Percentiles rank a stretch among this genome's conserved stretches.
Evolutionary conservation across 2,113 vertebrate species (phyloP).

Genomic region (Saiga tatarica): DNA sequence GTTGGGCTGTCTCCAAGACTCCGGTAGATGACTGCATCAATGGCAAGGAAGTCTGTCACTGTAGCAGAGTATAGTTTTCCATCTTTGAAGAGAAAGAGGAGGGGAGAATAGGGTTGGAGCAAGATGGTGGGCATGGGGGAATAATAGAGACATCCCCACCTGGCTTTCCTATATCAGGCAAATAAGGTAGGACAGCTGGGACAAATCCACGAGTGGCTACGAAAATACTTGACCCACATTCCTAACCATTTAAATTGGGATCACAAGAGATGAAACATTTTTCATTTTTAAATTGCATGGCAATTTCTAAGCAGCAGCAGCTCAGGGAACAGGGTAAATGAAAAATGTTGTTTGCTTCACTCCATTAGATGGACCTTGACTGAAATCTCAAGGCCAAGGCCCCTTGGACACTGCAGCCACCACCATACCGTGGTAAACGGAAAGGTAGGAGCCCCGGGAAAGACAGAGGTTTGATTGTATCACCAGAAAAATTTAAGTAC

Average conservation of each 20-base stretch:
- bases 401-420: background rate
- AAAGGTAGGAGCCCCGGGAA: background rate
- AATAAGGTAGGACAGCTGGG: slow-evolving; percentile 64
- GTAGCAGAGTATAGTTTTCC: slow-evolving; percentile 98
- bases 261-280: slow-evolving; percentile 47
- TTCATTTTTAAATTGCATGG: slow-evolving; percentile 59
- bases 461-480: background rate
- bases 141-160: slow-evolving; percentile 55
- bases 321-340: slow-evolving; percentile 41
- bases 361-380: slow-evolving; percentile 37
- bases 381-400: slow-evolving; percentile 23
- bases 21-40: slow-evolving; percentile 98
- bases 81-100: slow-evolving; percentile 80
- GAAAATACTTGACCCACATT: slow-evolving; percentile 57
- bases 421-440: background rate
- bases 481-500: background rate
- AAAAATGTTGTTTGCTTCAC: slow-evolving; percentile 29
- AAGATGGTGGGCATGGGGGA: background rate
- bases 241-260: slow-evolving; percentile 57
- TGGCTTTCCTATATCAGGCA: slow-evolving; percentile 51
- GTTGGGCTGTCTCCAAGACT: slow-evolving; percentile 98
- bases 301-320: slow-evolving; percentile 50
- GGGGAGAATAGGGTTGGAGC: background rate
- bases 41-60: slow-evolving; percentile 98
- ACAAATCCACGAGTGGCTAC: slow-evolving; percentile 24